These are phyloP conservation scores for Lontra canadensis DNA, from an alignment of 2,113 vertebrate species.

Conservation along the genomic window DNA sequence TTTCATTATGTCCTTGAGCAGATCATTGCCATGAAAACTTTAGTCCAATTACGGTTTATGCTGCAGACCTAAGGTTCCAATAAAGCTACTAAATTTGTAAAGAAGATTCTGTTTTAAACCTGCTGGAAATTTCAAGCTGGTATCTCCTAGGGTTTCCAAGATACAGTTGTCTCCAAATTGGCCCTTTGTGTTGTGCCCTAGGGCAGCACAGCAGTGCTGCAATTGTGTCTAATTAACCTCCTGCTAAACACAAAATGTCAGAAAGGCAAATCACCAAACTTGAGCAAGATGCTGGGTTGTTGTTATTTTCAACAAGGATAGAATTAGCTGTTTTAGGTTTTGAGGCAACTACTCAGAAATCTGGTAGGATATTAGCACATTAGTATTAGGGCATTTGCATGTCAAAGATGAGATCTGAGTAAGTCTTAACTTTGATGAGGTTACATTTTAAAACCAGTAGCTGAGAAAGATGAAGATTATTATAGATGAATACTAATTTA, in stretches of 20 bases:
- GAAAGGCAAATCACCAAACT: slow-evolving; percentile 66
- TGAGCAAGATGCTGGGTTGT: slow-evolving; percentile 35
- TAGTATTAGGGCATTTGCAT: slow-evolving; percentile 16
- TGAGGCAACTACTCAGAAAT: slow-evolving; percentile 62
- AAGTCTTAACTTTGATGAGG: slow-evolving; percentile 42
- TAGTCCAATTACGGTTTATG: slow-evolving; percentile 67
- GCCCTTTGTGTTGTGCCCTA: slow-evolving; percentile 62
- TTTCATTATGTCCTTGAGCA: slow-evolving; percentile 73
- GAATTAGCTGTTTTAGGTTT: slow-evolving; percentile 63
- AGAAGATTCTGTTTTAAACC: slow-evolving; percentile 71
- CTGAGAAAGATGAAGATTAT: not conserved
- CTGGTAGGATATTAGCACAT: slow-evolving; percentile 24
- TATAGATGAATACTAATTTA: slow-evolving; percentile 43
- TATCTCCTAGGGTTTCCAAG: slow-evolving; percentile 74
- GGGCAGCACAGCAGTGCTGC: slow-evolving; percentile 67
- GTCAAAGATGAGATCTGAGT: slow-evolving; percentile 58
- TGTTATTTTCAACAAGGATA: slow-evolving; percentile 56
- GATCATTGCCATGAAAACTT: slow-evolving; percentile 59
- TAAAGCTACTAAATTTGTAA: slow-evolving; percentile 59
- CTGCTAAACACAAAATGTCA: slow-evolving; percentile 80
- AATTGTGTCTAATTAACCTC: slow-evolving; percentile 83
- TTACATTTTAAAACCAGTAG: slow-evolving; percentile 42
- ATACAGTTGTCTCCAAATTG: slow-evolving; percentile 74
- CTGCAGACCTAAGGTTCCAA: slow-evolving; percentile 62
- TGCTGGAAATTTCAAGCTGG: slow-evolving; percentile 71